A percentile compares a stretch with the other conserved stretches of the same genome.
Conservation (phyloP, 2,888 invertebrate genomes). For the Pristionchus mayeri region DNA sequence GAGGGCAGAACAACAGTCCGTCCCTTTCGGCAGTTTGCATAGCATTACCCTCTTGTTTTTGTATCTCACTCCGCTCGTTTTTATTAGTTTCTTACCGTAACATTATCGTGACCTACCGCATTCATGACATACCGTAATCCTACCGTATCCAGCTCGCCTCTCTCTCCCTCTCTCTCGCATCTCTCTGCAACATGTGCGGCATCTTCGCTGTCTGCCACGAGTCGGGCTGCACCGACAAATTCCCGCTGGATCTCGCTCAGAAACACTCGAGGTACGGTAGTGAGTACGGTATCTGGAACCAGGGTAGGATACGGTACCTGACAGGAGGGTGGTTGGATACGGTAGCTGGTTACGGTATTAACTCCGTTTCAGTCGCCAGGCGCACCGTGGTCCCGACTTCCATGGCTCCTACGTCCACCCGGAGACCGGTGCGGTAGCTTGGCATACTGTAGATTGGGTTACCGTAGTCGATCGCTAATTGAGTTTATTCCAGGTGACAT, state of each 20-base stretch:
- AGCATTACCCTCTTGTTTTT: no score
- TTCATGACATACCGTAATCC: background rate
- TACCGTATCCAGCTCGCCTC: background rate
- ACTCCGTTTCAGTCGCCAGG: slow-evolving; percentile 60
- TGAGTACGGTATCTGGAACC: background rate
- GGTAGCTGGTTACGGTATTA: background rate
- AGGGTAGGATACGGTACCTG: background rate
- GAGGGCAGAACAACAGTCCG: no score
- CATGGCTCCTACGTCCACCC: slow-evolving; percentile 68
- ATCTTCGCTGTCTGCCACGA: slow-evolving; percentile 73
- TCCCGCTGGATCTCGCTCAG: slow-evolving; percentile 62
- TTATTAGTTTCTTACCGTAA: no score
- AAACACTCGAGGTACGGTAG: slow-evolving; percentile 61
- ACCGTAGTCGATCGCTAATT: background rate
- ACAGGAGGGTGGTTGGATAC: background rate
- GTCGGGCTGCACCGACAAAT: slow-evolving; percentile 55
- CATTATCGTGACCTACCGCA: background rate
- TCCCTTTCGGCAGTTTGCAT: no score
- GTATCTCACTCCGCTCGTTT: no score
- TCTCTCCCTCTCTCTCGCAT: no score
- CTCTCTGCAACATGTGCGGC: slow-evolving; percentile 71
- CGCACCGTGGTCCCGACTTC: slow-evolving; percentile 74
- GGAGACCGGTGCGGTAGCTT: slow-evolving; percentile 56
- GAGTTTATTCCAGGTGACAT: slow-evolving; percentile 60
- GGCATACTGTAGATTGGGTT: background rate